Evolutionary conservation across 2,797 vertebrate species (phyloP), one percentile per base, ranked within the genome.

Genomic region (Psittacula echo): DNA sequence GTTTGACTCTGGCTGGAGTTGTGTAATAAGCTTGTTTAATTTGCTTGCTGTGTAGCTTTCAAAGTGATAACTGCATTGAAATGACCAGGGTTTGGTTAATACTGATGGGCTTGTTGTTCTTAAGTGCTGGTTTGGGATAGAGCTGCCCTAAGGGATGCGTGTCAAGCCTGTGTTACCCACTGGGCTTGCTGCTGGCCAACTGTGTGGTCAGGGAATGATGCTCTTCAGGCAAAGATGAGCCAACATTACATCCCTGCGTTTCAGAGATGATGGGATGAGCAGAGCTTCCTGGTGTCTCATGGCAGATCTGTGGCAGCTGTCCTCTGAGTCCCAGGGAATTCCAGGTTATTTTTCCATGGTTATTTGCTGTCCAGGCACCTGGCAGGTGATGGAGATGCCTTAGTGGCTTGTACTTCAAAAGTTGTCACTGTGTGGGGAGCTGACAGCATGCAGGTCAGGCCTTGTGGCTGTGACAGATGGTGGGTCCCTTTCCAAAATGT

Each of bases 1-100:
- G 16, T 64, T 82, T 85, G 93, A 87, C 0, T 2, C 71, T 1
- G 27, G 67, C 84, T 85, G 86, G 81, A 60, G 34, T 26, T 60
- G 58, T 60, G 16, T 37, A 60, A 92, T 95, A 71, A 94, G 47
- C 61, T 95, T 85, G 77, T 82, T 96, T 94, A 61, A 90, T 93
- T 89, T 93, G 74, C 67, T 93, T 1, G 1, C 64, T 89, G 44
- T 56, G 68, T 87, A 81, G 67, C 51, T 95, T 93, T 91, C 80
- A 45, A 75, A 74, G 90, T 5, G 26, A 80, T 54, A 87, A 87
- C 41, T 0, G 0, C 47, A 45, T 44, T 29, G 53, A 75, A 90
- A 88, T 56, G 60, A 24, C 62, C 14, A 6, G 20, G 29, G 34
- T 78, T 93, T 79, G 60, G 81, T 90, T 92, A 77, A 71, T 82